These are phyloP conservation scores for Talpa occidentalis DNA, from an alignment of 2,113 vertebrate genomes.

Conservation along the genomic window DNA sequence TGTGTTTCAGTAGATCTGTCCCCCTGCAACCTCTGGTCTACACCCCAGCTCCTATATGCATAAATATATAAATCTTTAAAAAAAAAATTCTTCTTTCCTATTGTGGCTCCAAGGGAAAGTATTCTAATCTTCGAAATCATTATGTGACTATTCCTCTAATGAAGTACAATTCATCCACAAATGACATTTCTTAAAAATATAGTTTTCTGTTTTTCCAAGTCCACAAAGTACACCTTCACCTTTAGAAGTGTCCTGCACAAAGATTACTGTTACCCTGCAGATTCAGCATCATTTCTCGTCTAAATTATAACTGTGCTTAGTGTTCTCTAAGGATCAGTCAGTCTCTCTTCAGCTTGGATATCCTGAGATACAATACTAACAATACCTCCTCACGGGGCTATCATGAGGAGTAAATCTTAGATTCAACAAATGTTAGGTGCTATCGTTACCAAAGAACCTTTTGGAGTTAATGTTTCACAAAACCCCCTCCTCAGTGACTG, in stretches of 20 bases:
- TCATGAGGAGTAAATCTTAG: neutral
- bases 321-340: neutral
- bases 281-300: neutral
- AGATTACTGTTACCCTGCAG: neutral
- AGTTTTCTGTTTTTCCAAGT: conserved; percentile 34
- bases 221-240: neutral
- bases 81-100: neutral
- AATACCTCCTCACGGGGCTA: neutral
- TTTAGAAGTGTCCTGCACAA: neutral
- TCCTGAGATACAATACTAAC: neutral
- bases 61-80: no score
- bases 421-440: neutral
- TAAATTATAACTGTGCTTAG: neutral
- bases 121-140: neutral
- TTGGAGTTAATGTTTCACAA: neutral
- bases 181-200: neutral
- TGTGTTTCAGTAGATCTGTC: no score
- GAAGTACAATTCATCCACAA: neutral
- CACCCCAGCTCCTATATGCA: no score
- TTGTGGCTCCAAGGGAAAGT: neutral
- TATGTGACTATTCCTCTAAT: conserved; percentile 24
- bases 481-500: neutral
- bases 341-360: neutral
- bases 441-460: neutral
- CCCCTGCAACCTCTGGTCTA: no score